Evolutionary conservation across 2,797 vertebrate genomes (phyloP).

Genomic region (Scyliorhinus canicula): DNA sequence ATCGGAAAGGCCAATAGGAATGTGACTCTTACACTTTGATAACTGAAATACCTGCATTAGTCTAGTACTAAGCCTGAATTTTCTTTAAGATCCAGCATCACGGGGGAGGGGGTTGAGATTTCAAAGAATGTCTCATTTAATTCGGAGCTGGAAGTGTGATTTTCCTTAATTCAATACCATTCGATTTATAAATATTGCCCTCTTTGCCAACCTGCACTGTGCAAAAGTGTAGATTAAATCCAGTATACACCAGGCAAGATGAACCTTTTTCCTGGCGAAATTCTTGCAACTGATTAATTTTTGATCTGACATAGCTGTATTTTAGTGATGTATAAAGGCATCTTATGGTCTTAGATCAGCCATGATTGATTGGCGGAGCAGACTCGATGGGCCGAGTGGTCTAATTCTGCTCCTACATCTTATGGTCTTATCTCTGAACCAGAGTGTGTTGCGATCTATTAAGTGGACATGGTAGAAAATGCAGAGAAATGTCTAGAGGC

Average conservation of each 20-base stretch:
- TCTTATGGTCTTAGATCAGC: too few relatives aligned
- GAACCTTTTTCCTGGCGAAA: not conserved
- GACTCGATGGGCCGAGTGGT: too few relatives aligned
- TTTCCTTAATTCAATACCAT: not conserved
- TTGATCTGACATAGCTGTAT: not conserved
- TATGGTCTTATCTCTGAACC: not conserved
- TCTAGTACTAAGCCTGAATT: slow-evolving; percentile 15
- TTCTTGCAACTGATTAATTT: not conserved
- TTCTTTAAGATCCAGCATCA: not conserved
- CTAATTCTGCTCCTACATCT: too few relatives aligned
- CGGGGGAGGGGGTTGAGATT: not conserved
- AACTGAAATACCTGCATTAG: not conserved
- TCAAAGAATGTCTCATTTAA: not conserved
- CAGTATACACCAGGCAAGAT: not conserved
- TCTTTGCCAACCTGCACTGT: not conserved
- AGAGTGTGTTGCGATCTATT: not conserved
- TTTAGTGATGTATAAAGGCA: not conserved
- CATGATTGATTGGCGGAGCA: too few relatives aligned
- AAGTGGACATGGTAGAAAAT: not conserved
- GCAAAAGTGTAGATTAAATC: not conserved
- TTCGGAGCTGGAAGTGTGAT: not conserved
- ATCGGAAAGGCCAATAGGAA: slow-evolving; percentile 1
- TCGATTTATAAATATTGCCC: not conserved
- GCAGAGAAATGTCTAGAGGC: not conserved
- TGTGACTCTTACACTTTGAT: not conserved